phyloP scores from a whole-genome alignment of 37 sponge, comb jelly and placozoan species.

The Hexactinellida sp. region DNA sequence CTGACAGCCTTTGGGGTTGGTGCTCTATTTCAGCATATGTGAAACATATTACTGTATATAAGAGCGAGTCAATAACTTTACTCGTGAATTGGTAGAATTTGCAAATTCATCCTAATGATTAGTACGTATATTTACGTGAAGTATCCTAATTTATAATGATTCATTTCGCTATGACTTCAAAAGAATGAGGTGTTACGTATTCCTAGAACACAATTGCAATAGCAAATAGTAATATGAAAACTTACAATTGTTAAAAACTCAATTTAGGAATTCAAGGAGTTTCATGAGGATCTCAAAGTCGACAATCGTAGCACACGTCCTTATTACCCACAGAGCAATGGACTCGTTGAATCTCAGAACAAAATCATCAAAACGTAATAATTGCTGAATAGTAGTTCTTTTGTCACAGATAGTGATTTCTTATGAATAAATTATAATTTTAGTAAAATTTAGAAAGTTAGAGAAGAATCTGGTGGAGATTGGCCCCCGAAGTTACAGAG shows the following conservation, averaged over 20 bases:
- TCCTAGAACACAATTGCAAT: too few species aligned
- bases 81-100: too few species aligned
- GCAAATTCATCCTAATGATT: too few species aligned
- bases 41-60: too few species aligned
- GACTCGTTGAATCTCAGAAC: constrained; percentile 1
- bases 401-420: not conserved
- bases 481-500: not conserved
- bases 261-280: not conserved
- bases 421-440: not conserved
- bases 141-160: too few species aligned
- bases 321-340: constrained; percentile 11
- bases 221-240: too few species aligned
- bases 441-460: not conserved
- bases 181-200: too few species aligned
- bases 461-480: not conserved
- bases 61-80: too few species aligned
- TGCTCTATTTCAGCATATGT: too few species aligned
- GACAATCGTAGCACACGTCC: not conserved
- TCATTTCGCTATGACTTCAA: too few species aligned
- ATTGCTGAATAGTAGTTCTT: not conserved
- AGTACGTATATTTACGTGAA: too few species aligned
- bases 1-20: not conserved
- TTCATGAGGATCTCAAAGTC: not conserved
- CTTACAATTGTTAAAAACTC: too few species aligned
- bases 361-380: not conserved